Conservation (phyloP, 1,140 invertebrate genomes). For the Drosophila triauraria region DNA sequence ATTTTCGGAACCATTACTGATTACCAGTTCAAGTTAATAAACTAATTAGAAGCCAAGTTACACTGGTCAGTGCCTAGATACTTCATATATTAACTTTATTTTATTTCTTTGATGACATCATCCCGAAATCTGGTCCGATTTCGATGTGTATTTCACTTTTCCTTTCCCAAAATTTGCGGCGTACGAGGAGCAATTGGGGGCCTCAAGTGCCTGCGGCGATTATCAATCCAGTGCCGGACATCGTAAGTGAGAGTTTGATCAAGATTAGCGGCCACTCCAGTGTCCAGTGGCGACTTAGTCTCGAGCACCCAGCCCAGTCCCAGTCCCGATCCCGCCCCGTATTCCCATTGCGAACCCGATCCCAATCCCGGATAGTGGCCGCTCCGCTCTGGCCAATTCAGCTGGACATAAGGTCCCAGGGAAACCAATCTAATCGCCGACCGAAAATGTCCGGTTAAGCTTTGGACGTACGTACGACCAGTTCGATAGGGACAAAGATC, state of each 20-base stretch:
- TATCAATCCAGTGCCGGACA: slow-evolving; percentile 51
- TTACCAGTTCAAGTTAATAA: neutral
- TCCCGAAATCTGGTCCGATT: slow-evolving; percentile 7
- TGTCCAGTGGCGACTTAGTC: slow-evolving; percentile 36
- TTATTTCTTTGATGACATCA: slow-evolving; percentile 1
- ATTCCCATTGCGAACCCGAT: slow-evolving; percentile 1
- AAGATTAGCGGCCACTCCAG: slow-evolving; percentile 55
- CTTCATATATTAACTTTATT: too few species aligned
- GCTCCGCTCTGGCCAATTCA: neutral
- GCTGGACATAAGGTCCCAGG: slow-evolving; percentile 8
- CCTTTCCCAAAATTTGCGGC: neutral
- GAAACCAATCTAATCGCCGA: slow-evolving; percentile 12
- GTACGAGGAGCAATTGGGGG: neutral
- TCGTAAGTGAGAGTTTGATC: slow-evolving; percentile 61
- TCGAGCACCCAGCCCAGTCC: slow-evolving; percentile 11
- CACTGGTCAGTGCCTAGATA: neutral
- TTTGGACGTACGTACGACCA: slow-evolving; percentile 19
- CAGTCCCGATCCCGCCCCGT: neutral
- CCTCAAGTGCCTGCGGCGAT: slow-evolving; percentile 11
- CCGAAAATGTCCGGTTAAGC: slow-evolving; percentile 17
- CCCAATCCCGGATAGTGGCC: slow-evolving; percentile 9
- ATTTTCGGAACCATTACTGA: neutral
- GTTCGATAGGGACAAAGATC: slow-evolving; percentile 5
- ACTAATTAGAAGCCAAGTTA: neutral
- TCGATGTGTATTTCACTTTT: slow-evolving; percentile 20